These are phyloP conservation scores for Diloba caeruleocephala DNA, from an alignment of 2,888 invertebrate species.

Conservation along the genomic window DNA sequence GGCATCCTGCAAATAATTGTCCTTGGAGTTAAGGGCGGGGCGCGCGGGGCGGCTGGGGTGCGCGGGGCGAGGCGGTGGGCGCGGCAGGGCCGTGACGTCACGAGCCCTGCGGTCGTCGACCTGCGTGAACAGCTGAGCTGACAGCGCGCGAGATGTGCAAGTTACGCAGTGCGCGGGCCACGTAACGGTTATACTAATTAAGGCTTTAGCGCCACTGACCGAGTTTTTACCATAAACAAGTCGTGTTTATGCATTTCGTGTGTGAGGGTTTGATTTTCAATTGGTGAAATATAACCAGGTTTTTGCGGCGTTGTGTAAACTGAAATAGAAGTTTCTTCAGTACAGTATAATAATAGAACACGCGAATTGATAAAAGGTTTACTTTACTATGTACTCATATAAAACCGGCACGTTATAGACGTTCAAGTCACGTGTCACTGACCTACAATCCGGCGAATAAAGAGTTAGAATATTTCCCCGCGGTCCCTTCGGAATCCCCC, in stretches of 20 bases:
- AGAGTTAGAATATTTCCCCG: conserved; percentile 25
- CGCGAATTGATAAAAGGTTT: conserved; percentile 36
- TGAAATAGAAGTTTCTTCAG: too few relatives aligned
- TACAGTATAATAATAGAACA: conserved; percentile 28
- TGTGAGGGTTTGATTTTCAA: conserved; percentile 14
- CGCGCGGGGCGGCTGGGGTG: conserved; percentile 49
- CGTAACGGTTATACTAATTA: conserved; percentile 53
- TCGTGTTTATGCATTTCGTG: conserved; percentile 17
- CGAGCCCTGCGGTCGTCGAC: conserved; percentile 76
- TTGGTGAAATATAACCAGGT: conserved; percentile 27
- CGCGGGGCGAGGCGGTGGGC: conserved; percentile 61
- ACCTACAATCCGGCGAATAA: conserved; percentile 42
- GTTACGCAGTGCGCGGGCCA: conserved; percentile 33
- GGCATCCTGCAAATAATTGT: conserved; percentile 83
- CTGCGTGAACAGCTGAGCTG: conserved; percentile 75
- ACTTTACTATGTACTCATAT: conserved; percentile 18
- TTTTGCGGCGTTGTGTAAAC: conserved; percentile 34
- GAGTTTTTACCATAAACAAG: conserved; percentile 50
- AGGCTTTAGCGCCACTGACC: conserved; percentile 54
- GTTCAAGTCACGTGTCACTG: conserved; percentile 39
- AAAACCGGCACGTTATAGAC: conserved; percentile 28
- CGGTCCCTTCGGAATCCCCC: conserved; percentile 1
- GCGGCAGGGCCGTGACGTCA: conserved; percentile 80
- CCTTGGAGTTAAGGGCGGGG: conserved; percentile 62
- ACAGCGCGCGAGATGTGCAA: conserved; percentile 41